phyloP scores from a whole-genome alignment of 2,113 vertebrate species.

The Connochaetes taurinus region DNA sequence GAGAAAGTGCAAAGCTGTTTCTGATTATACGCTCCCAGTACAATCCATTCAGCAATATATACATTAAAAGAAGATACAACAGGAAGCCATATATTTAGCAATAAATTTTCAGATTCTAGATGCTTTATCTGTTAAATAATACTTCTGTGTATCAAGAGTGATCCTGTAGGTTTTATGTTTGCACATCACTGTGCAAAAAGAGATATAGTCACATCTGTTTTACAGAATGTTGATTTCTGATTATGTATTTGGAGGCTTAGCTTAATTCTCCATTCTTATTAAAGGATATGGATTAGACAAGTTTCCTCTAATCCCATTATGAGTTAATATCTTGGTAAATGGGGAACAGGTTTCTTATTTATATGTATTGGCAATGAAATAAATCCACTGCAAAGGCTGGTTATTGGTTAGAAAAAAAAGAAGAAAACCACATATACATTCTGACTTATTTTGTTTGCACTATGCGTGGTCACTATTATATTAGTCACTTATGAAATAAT shows the following conservation, averaged over 20 bases:
- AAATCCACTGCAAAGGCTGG: background rate
- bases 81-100: background rate
- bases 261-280: background rate
- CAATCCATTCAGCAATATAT: background rate
- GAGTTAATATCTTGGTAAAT: background rate
- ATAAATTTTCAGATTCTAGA: background rate
- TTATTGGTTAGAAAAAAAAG: background rate
- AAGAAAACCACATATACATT: background rate
- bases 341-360: background rate
- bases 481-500: background rate
- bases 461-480: background rate
- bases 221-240: background rate
- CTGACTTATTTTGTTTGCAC: background rate
- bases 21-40: background rate
- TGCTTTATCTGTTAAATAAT: background rate
- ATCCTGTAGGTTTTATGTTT: background rate
- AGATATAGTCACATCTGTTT: background rate
- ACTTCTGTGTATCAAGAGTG: background rate
- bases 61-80: background rate
- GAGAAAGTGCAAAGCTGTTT: background rate
- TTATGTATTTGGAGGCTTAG: background rate
- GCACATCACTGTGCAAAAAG: background rate
- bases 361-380: background rate
- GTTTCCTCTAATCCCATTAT: background rate
- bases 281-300: background rate